phyloP scores from a whole-genome alignment of 2,888 invertebrate species.

The Mythimna impura region DNA sequence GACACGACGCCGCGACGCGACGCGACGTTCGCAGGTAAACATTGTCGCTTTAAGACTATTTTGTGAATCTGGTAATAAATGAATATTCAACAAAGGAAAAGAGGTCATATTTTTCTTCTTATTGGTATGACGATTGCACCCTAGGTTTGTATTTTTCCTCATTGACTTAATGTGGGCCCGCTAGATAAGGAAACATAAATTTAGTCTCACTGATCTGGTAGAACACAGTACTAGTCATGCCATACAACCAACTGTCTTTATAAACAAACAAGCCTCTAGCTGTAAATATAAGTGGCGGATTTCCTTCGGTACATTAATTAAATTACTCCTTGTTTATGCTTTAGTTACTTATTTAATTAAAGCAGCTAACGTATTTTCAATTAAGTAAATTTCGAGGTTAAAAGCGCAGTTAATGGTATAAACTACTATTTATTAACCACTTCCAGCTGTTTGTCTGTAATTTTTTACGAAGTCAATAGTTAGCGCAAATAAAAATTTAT shows the following conservation, averaged over 20 bases:
- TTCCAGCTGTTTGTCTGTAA: slow-evolving; percentile 23
- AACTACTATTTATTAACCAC: slow-evolving; percentile 21
- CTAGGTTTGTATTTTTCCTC: neutral
- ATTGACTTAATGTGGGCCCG: neutral
- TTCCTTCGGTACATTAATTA: slow-evolving; percentile 59
- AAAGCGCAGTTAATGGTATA: slow-evolving; percentile 37
- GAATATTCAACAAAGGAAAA: neutral
- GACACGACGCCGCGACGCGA: neutral
- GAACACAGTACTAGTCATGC: slow-evolving; percentile 6
- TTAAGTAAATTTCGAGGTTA: slow-evolving; percentile 38
- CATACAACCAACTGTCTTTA: slow-evolving; percentile 31
- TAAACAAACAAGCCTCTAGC: slow-evolving; percentile 42
- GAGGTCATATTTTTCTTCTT: neutral
- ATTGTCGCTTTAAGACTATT: neutral
- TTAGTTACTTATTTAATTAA: slow-evolving; percentile 53
- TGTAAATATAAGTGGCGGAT: slow-evolving; percentile 57
- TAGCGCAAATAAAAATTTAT: slow-evolving; percentile 5
- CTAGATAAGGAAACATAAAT: neutral
- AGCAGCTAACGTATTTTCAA: slow-evolving; percentile 36
- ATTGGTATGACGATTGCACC: neutral
- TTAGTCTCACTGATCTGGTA: neutral
- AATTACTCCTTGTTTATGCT: slow-evolving; percentile 60
- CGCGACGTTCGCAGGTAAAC: slow-evolving; percentile 17
- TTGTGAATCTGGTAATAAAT: slow-evolving; percentile 2
- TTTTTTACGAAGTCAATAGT: slow-evolving; percentile 15